phyloP scores from a whole-genome alignment of 2,888 invertebrate species.

The Andrena flavipes region DNA sequence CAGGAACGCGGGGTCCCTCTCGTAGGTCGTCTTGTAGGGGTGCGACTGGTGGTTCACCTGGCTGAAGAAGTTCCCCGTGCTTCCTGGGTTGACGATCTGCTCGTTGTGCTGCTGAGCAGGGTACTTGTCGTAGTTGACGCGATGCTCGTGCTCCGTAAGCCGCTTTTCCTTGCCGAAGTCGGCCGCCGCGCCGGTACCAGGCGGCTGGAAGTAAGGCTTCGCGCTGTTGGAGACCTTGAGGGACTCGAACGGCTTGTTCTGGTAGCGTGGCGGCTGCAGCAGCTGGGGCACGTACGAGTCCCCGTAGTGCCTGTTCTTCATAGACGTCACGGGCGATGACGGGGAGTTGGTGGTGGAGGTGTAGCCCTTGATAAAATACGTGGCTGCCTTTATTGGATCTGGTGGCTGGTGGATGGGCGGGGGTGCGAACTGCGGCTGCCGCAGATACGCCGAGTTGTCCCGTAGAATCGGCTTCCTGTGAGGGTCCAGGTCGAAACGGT shows the following conservation, averaged over 20 bases:
- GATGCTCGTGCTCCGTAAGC: slow-evolving; percentile 47
- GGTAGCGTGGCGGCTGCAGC: slow-evolving; percentile 69
- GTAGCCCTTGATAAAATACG: slow-evolving; percentile 74
- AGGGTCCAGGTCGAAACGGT: slow-evolving; percentile 79
- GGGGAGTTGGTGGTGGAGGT: slow-evolving; percentile 60
- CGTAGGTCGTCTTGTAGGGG: slow-evolving; percentile 76
- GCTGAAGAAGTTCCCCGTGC: slow-evolving; percentile 75
- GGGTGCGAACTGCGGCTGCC: slow-evolving; percentile 74
- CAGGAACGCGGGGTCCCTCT: slow-evolving; percentile 79
- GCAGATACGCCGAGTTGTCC: slow-evolving; percentile 74
- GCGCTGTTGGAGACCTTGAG: slow-evolving; percentile 71
- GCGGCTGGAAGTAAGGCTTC: slow-evolving; percentile 75
- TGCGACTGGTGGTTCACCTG: slow-evolving; percentile 77
- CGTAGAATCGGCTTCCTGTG: slow-evolving; percentile 76
- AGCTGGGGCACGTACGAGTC: slow-evolving; percentile 62
- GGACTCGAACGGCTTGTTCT: slow-evolving; percentile 75
- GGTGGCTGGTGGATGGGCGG: slow-evolving; percentile 59
- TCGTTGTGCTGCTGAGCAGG: slow-evolving; percentile 61
- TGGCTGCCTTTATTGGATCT: slow-evolving; percentile 68
- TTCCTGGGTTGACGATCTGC: slow-evolving; percentile 55
- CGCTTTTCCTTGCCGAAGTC: slow-evolving; percentile 68
- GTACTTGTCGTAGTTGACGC: slow-evolving; percentile 69
- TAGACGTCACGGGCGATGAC: slow-evolving; percentile 55
- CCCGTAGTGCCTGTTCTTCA: slow-evolving; percentile 71
- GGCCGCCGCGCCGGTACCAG: slow-evolving; percentile 55